phyloP scores from a whole-genome alignment of 2,113 vertebrate species.

The Astur gentilis region DNA sequence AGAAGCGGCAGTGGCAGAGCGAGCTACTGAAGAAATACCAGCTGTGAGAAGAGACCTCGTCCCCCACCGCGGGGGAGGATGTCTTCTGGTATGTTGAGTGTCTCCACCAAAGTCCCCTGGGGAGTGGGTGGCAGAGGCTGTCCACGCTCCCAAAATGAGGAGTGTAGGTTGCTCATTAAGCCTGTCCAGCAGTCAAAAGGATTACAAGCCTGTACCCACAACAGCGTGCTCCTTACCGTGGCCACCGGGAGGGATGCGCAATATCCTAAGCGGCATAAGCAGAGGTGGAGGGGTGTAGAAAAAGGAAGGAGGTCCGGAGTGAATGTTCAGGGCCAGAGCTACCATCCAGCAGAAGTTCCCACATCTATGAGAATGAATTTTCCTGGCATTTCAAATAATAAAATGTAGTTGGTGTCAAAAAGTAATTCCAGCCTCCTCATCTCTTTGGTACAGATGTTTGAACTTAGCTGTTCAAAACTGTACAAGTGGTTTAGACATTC shows the following conservation, averaged over 20 bases:
- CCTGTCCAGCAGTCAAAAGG: fast-evolving
- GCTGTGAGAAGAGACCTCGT: background rate
- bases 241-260: fast-evolving
- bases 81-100: fast-evolving
- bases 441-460: background rate
- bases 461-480: background rate
- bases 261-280: background rate
- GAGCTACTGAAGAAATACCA: constrained; percentile 69
- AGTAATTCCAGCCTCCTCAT: background rate
- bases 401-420: background rate
- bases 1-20: constrained; percentile 63
- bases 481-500: background rate
- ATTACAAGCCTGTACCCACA: background rate
- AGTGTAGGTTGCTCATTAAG: background rate
- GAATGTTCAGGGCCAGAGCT: background rate
- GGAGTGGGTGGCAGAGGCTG: background rate
- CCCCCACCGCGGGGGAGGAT: fast-evolving
- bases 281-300: background rate
- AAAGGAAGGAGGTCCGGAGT: background rate
- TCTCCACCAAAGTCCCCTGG: background rate
- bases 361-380: background rate
- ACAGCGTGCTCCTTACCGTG: background rate
- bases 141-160: fast-evolving
- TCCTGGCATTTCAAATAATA: background rate
- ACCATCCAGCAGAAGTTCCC: background rate